Evolutionary conservation across 2,113 vertebrate species (phyloP), one percentile per base, ranked within the genome.

Genomic region (Castor canadensis): DNA sequence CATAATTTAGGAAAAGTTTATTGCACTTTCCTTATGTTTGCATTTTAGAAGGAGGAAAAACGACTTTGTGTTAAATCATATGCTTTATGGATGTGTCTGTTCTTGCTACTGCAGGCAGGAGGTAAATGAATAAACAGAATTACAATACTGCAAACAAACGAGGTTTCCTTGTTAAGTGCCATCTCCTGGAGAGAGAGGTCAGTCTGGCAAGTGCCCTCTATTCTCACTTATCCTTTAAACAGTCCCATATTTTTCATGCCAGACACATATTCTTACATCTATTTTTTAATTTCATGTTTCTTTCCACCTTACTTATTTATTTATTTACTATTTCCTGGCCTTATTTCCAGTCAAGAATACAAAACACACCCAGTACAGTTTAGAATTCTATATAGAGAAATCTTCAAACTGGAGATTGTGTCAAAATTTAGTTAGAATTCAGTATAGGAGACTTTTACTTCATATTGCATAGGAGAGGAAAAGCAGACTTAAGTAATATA

Each of bases 1-100:
- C 30, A n/a, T 75, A 95, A 73, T 66, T 93, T 87, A 88, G 40
- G 79, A 91, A 82, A 82, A 79, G 47, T 91, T 94, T 87, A 95
- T 62, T 87, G 52, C n/a, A 28, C 32, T 86, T 85, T 72, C 77
- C 0, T 49, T 92, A 47, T 58, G 77, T 89, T 97, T 96, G 24
- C 3, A 35, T 97, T 95, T 94, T 90, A 79, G 43, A 45, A 72
- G 47, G 20, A 95, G 47, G 64, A 6, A 87, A 93, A 89, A 47
- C 40, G 77, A 54, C 11, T 81, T 89, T 82, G 52, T 76, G 56
- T 83, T 54, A 76, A 56, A 95, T 97, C 93, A 35, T 22, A 62
- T 8, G 12, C 1, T 22, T 87, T 95, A 76, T 62, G 47, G 35
- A 54, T 62, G 4, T 62, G 30, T 96, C 96, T 93, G 0, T 2